Conservation (phyloP, 2,797 vertebrate genomes). For the Platyrinchus mystaceus region DNA sequence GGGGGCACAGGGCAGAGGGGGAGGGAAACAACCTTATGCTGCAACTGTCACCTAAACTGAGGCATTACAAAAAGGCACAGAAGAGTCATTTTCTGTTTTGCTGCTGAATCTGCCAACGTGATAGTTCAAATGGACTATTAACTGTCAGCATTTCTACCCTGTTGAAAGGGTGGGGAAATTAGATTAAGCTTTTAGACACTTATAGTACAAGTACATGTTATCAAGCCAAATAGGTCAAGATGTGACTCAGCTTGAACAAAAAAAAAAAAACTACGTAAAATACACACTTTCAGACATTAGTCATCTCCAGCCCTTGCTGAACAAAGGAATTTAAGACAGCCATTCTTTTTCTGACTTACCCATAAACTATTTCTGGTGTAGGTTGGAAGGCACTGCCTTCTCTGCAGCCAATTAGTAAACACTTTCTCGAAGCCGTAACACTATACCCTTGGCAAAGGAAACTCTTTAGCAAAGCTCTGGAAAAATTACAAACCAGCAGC, state of each 20-base stretch:
- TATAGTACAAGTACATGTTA: slow-evolving; percentile 4
- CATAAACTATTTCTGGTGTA: slow-evolving; percentile 15
- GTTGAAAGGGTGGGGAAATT: slow-evolving; percentile 33
- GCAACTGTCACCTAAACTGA: background rate
- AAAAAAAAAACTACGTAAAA: background rate
- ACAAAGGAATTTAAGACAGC: slow-evolving; percentile 15
- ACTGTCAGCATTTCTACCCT: slow-evolving; percentile 1
- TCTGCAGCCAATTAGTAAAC: slow-evolving; percentile 57
- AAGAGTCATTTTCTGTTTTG: background rate
- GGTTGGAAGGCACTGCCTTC: slow-evolving; percentile 32
- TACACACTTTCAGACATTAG: background rate
- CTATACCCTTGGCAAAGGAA: slow-evolving; percentile 29
- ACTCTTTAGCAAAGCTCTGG: slow-evolving; percentile 14
- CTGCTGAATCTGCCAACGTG: background rate
- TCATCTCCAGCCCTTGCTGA: slow-evolving; percentile 28
- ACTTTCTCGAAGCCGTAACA: slow-evolving; percentile 14
- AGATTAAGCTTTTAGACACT: slow-evolving; percentile 15
- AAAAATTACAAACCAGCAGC: slow-evolving; percentile 39
- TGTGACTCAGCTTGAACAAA: slow-evolving; percentile 37
- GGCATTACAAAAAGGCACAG: background rate
- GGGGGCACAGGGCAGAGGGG: background rate
- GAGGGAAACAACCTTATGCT: background rate
- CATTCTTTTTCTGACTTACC: background rate
- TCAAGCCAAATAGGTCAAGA: slow-evolving; percentile 62
- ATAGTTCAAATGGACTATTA: background rate